phyloP scores from a whole-genome alignment of 2,113 vertebrate species.

The Menura novaehollandiae region DNA sequence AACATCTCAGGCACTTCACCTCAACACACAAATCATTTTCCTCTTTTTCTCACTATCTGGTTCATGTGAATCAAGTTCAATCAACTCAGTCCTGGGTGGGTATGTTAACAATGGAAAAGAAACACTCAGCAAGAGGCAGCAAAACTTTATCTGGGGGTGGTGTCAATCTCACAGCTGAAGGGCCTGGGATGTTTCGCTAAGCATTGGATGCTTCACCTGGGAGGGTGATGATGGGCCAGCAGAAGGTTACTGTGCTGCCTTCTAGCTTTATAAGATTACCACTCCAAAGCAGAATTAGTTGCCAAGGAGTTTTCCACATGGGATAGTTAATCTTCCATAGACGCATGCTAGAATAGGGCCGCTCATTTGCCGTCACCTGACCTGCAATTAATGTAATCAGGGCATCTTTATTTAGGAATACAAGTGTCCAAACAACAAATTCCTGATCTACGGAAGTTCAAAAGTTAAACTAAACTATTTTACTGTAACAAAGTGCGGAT shows the following conservation, averaged over 20 bases:
- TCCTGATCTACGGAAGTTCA: background rate
- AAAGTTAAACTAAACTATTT: background rate
- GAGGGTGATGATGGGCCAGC: background rate
- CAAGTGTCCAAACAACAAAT: background rate
- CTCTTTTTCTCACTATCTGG: background rate
- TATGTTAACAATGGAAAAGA: background rate
- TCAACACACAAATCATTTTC: background rate
- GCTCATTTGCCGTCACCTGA: background rate
- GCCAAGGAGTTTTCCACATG: background rate
- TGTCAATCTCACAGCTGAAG: background rate
- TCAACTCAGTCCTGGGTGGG: background rate
- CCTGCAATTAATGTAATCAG: background rate
- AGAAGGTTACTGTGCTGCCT: background rate
- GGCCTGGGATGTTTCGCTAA: background rate
- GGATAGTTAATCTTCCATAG: background rate
- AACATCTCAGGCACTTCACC: background rate
- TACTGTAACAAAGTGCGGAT: background rate
- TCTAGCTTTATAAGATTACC: background rate
- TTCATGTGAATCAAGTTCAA: background rate
- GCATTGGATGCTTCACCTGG: background rate
- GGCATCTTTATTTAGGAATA: background rate
- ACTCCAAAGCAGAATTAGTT: background rate
- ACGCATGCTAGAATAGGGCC: background rate
- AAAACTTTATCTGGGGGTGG: background rate
- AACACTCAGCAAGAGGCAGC: background rate